phyloP scores from a whole-genome alignment of 2,888 invertebrate species.

The Leucophenga maculata region DNA sequence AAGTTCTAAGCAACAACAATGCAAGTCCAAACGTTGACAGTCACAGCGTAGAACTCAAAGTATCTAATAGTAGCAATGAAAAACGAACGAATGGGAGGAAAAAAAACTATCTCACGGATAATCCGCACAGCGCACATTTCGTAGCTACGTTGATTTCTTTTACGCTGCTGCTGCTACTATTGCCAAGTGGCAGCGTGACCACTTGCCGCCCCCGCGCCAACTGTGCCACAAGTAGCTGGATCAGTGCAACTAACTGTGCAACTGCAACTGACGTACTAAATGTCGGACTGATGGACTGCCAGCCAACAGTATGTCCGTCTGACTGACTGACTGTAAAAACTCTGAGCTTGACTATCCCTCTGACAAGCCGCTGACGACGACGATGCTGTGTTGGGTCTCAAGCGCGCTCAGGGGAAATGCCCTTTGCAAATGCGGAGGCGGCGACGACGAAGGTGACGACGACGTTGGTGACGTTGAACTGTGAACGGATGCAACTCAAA shows the following conservation, averaged over 20 bases:
- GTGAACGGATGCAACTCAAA: constrained; percentile 34
- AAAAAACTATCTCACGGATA: constrained; percentile 61
- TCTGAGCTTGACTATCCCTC: background rate
- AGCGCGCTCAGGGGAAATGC: background rate
- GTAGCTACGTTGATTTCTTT: constrained; percentile 12
- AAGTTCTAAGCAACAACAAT: background rate
- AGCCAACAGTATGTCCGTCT: background rate
- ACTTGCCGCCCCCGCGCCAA: background rate
- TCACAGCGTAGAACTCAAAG: background rate
- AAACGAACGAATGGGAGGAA: background rate
- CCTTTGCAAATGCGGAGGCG: constrained; percentile 12
- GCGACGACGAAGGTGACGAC: background rate
- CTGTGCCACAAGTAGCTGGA: background rate
- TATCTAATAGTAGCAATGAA: background rate
- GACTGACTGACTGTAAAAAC: background rate
- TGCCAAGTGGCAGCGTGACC: background rate
- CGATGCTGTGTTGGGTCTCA: background rate
- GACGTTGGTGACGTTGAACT: constrained; percentile 21
- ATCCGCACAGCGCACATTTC: constrained; percentile 58
- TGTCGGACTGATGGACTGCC: background rate
- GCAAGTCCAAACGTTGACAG: constrained; percentile 6
- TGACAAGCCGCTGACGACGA: too few relatives aligned
- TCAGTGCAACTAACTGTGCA: background rate
- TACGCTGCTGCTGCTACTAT: constrained; percentile 41
- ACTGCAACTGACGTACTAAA: constrained; percentile 5